Percentiles rank a stretch among this genome's conserved stretches.
Evolutionary conservation across 2,113 vertebrate genomes (phyloP).

Genomic region (Fulica atra): DNA sequence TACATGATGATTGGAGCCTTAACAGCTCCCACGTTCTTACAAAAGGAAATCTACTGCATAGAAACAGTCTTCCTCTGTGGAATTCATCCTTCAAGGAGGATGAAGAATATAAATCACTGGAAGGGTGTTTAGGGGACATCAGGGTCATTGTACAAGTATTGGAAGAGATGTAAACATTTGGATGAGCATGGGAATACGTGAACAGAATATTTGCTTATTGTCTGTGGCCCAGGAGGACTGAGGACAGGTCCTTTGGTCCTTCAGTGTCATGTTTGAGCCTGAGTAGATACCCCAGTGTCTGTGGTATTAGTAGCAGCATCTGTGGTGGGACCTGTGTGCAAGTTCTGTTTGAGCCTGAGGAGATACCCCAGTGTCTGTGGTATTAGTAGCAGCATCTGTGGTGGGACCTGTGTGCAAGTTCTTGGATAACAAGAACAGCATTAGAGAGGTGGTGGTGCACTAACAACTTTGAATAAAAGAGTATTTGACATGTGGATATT

Average conservation of each 20-base stretch:
- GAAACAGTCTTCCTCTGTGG: not conserved
- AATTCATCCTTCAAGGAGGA: not conserved
- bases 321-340: rapidly evolving
- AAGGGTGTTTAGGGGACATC: not conserved
- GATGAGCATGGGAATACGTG: not conserved
- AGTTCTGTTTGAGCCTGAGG: not conserved
- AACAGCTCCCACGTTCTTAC: not conserved
- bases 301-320: not conserved
- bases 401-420: not conserved
- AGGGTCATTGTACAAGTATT: not conserved
- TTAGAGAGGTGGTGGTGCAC: not conserved
- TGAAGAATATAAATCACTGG: not conserved
- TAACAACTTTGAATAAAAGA: not conserved
- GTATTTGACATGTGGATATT: not conserved
- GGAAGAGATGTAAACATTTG: not conserved
- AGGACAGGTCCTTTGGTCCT: not conserved
- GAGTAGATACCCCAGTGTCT: not conserved
- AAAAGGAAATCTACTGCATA: not conserved
- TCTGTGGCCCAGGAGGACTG: not conserved
- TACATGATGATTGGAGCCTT: not conserved
- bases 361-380: not conserved
- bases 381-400: rapidly evolving
- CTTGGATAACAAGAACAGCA: not conserved
- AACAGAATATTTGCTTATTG: not conserved
- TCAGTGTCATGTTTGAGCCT: not conserved